Evolutionary conservation across 2,888 invertebrate species (phyloP).

Genomic region (Eupithecia exiguata): DNA sequence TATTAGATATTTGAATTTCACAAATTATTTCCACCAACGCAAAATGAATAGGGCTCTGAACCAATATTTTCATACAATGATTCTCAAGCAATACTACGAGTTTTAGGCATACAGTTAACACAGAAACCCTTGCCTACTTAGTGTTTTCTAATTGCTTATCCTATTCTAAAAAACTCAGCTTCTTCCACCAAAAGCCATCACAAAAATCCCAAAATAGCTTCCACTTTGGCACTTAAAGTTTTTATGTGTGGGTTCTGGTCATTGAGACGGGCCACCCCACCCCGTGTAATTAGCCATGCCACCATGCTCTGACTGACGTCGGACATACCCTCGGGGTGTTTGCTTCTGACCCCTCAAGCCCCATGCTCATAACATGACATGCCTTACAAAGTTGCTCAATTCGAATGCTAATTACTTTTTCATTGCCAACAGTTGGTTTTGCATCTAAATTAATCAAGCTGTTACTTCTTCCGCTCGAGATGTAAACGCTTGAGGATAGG

Average conservation of each 20-base stretch:
- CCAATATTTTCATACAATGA: background rate
- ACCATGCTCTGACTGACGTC: conserved; percentile 42
- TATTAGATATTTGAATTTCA: no score
- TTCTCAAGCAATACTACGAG: background rate
- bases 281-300: conserved; percentile 59
- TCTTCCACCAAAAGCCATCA: conserved; percentile 7
- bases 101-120: background rate
- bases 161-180: background rate
- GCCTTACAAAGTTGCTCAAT: conserved; percentile 30
- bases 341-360: conserved; percentile 30
- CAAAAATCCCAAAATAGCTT: conserved; percentile 19
- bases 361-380: conserved; percentile 29
- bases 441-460: background rate
- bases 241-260: conserved; percentile 40
- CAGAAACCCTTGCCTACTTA: background rate
- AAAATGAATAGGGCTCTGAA: background rate
- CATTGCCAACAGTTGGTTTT: conserved; percentile 5
- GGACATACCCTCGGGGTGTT: conserved; percentile 45
- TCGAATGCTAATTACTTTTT: conserved; percentile 24
- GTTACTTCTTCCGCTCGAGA: background rate
- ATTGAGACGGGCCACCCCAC: conserved; percentile 42
- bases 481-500: background rate
- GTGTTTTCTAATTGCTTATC: background rate
- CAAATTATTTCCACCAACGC: background rate
- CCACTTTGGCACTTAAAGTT: conserved; percentile 30